Percentiles rank a stretch among this genome's conserved stretches.
Evolutionary conservation across 2,888 invertebrate genomes (phyloP).

Genomic region (Blastobasis lacticolella): DNA sequence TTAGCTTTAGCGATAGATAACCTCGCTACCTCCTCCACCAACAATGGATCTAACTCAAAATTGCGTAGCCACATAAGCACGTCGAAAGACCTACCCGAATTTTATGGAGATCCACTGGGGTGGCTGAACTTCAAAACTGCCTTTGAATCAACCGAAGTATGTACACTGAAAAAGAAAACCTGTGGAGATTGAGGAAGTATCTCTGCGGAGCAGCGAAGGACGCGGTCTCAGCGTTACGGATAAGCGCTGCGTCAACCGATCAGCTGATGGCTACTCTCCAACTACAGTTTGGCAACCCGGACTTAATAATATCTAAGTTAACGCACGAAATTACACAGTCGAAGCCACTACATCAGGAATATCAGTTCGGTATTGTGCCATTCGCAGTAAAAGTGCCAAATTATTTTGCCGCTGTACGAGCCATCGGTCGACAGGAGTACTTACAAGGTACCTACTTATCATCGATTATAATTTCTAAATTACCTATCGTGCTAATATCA

Average conservation of each 20-base stretch:
- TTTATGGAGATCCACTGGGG: conserved; percentile 13
- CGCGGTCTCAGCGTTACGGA: conserved; percentile 11
- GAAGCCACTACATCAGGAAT: no score
- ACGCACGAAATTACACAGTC: no score
- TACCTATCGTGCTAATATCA: no score
- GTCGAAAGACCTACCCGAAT: conserved; percentile 3
- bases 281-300: no score
- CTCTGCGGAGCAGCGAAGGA: conserved; percentile 11
- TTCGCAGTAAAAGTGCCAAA: no score
- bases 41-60: not conserved
- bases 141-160: conserved; percentile 9
- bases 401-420: no score
- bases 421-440: no score
- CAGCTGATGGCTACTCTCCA: conserved; percentile 8
- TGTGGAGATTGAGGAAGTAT: conserved; percentile 13
- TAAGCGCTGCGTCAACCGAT: conserved; percentile 10
- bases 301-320: no score
- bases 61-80: not conserved
- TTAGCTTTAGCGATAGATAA: no score
- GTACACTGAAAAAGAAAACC: conserved; percentile 11
- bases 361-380: no score
- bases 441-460: no score
- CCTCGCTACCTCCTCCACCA: not conserved
- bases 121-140: conserved; percentile 13
- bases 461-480: no score